Base-by-base conservation (phyloP, 2,113 vertebrate genomes). In the Ageneiosus marmoratus region DNA sequence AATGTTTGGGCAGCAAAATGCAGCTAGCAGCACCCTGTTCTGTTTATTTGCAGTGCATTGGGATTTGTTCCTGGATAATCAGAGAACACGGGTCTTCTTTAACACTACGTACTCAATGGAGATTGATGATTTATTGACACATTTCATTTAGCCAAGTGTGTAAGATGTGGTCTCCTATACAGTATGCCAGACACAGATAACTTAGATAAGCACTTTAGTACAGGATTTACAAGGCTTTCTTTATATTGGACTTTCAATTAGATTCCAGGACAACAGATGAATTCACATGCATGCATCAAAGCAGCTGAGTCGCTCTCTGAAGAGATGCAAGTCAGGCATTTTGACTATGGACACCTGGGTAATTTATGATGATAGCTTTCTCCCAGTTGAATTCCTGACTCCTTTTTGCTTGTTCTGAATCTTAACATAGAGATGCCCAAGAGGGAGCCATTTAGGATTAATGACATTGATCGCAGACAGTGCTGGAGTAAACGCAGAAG, bases 171-270 rank as follows among this genome's bases (percentile, higher is more conserved):
- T 72, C 63, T 77, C 32, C 63, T 65, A n/a, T n/a, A n/a, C n/a
- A n/a, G 63, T 60, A 83, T 32, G 69, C 69, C 73, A 37, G 77
- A 37, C 51, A 74, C 73, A 67, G 55, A 63, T 56, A 37, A 51
- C 75, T 56, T 44, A 16, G 74, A 69, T 83, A 81, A 73, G 83
- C 73, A 82, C 70, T 75, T 79, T 77, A 37, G 85, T 50, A 53
- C 24, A 79, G 83, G 83, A 86, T 87, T 87, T 89, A 87, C 84
- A 58, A 62, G 75, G 79, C 79, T 86, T 81, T 87, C 84, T 86
- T 87, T 85, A 87, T 86, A 87, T 89, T 86, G 77, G 80, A 86
- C 86, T 75, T 80, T 87, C 67, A 63, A 86, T 89, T 84, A 84
- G 84, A 32, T 63, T 84, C 82, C 16, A 6, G 80, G 82, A 83